These are phyloP conservation scores for Phenganax subtilis DNA, from an alignment of 92 coral and sea anemone genomes.

Conservation along the genomic window DNA sequence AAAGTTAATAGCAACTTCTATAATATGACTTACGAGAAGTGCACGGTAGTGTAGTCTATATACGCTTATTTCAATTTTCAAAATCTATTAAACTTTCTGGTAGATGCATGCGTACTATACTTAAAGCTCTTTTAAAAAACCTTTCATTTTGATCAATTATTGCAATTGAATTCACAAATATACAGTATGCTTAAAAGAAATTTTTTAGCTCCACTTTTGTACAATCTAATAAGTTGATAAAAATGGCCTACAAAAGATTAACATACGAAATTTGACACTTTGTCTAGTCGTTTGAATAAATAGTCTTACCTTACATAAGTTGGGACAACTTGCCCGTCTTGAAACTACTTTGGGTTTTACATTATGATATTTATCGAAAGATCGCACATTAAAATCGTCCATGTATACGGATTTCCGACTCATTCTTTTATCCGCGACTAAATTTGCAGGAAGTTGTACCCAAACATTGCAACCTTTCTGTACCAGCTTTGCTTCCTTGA, in stretches of 20 bases:
- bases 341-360: conserved; percentile 25
- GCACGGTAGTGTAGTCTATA: no score
- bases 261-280: conserved; percentile 6
- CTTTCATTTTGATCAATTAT: no score
- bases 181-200: no score
- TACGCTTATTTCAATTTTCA: no score
- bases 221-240: background rate
- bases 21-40: no score
- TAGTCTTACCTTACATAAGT: conserved; percentile 10
- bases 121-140: no score
- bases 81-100: no score
- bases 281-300: background rate
- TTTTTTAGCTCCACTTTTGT: background rate
- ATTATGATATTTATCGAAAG: background rate
- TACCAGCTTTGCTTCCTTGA: conserved; percentile 26
- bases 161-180: no score
- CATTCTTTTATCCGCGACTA: conserved; percentile 25
- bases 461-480: conserved; percentile 32
- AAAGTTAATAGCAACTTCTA: no score
- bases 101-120: no score
- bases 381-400: conserved; percentile 4
- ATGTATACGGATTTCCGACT: conserved; percentile 21
- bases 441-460: conserved; percentile 34
- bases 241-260: conserved; percentile 7
- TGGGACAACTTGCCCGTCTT: conserved; percentile 13